Conservation (phyloP, 2,888 invertebrate genomes). For the Aleiodes alternator region DNA sequence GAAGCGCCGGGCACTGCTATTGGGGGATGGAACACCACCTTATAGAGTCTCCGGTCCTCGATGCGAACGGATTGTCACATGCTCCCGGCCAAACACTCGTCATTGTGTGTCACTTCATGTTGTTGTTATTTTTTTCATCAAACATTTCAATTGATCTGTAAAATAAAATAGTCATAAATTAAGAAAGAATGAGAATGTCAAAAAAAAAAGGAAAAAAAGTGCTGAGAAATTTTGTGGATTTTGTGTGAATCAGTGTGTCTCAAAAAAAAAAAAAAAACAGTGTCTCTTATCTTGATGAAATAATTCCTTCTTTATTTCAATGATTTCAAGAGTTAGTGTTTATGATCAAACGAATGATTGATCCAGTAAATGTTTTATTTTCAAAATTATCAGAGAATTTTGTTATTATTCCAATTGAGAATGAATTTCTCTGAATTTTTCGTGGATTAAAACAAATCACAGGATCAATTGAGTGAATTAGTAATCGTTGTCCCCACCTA, state of each 20-base stretch:
- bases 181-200: too few species aligned
- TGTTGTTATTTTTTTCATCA: too few species aligned
- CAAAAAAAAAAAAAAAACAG: too few species aligned
- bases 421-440: conserved; percentile 7
- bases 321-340: too few species aligned
- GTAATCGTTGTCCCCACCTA: not conserved
- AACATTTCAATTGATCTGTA: too few species aligned
- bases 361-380: too few species aligned
- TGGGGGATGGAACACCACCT: conserved; percentile 72
- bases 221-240: not conserved
- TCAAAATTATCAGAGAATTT: too few species aligned
- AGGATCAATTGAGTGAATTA: conserved; percentile 23
- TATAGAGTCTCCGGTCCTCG: conserved; percentile 72
- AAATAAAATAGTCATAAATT: not conserved
- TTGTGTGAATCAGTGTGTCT: conserved; percentile 25
- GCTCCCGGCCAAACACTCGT: conserved; percentile 48
- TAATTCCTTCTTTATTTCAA: too few species aligned
- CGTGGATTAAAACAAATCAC: conserved; percentile 8
- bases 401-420: too few species aligned
- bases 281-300: too few species aligned
- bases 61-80: conserved; percentile 72
- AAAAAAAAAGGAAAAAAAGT: not conserved
- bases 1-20: conserved; percentile 59
- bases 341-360: too few species aligned
- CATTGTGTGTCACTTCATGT: not conserved